A percentile compares a stretch with the other conserved stretches of the same genome.
phyloP scores from a whole-genome alignment of 2,797 vertebrate species.

The Chromis chromis region DNA sequence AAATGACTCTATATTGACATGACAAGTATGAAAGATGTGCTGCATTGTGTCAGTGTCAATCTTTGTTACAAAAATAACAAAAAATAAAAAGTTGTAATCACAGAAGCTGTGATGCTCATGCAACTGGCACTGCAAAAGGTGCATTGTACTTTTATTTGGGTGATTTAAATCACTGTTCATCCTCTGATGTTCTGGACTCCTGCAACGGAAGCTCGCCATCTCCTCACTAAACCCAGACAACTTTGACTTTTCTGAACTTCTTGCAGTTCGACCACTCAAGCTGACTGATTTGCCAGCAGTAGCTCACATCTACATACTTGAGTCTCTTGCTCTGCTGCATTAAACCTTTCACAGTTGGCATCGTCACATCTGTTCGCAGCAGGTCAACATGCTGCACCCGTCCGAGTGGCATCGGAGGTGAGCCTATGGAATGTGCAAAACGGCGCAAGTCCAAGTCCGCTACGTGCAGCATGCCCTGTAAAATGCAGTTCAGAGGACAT shows the following conservation, averaged over 20 bases:
- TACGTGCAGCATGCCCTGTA: slow-evolving; percentile 57
- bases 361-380: slow-evolving; percentile 72
- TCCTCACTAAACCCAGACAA: slow-evolving; percentile 64
- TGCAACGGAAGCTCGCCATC: not conserved
- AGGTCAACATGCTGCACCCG: slow-evolving; percentile 65
- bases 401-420: slow-evolving; percentile 43
- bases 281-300: slow-evolving; percentile 78
- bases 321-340: slow-evolving; percentile 65
- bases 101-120: not conserved
- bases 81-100: not conserved
- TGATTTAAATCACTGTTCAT: not conserved
- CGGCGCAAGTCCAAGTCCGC: not conserved
- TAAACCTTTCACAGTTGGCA: slow-evolving; percentile 65
- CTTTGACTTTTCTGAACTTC: slow-evolving; percentile 23
- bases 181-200: not conserved
- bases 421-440: not conserved
- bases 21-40: not conserved
- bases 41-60: not conserved
- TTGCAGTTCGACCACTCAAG: slow-evolving; percentile 22
- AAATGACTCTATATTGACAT: too few species aligned
- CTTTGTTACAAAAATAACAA: too few species aligned
- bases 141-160: slow-evolving; percentile 6
- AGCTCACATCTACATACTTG: slow-evolving; percentile 73
- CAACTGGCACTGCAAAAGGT: not conserved
- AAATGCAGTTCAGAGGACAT: slow-evolving; percentile 77